phyloP scores from a whole-genome alignment of 2,888 invertebrate genomes.

The Lepidochrysops patricia region DNA sequence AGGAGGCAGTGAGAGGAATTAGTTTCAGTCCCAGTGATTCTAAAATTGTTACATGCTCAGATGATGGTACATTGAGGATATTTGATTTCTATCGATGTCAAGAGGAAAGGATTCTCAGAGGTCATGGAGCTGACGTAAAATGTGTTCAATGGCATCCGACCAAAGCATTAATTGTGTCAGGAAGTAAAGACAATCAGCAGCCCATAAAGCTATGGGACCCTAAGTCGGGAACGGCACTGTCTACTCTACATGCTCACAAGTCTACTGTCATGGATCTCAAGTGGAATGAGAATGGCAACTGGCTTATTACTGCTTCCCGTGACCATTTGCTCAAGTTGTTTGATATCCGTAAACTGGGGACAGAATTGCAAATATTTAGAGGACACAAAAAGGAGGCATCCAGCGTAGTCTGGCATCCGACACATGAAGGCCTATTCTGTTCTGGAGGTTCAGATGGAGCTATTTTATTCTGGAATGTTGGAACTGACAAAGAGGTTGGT shows the following conservation, averaged over 20 bases:
- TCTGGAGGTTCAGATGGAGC: constrained; percentile 99
- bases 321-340: constrained; percentile 98
- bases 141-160: constrained; percentile 99
- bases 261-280: constrained; percentile 99
- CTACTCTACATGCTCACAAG: constrained; percentile 99
- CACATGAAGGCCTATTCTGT: constrained; percentile 96
- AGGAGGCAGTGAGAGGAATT: constrained; percentile 99
- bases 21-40: constrained; percentile 99
- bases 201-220: constrained; percentile 99
- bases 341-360: constrained; percentile 95
- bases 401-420: constrained; percentile 98
- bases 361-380: constrained; percentile 97
- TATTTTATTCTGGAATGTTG: constrained; percentile 99
- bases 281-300: constrained; percentile 99
- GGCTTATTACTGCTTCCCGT: constrained; percentile 98
- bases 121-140: constrained; percentile 98
- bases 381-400: constrained; percentile 99
- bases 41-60: constrained; percentile 99
- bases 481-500: constrained; percentile 98
- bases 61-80: constrained; percentile 98
- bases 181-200: constrained; percentile 99
- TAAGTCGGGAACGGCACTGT: constrained; percentile 93
- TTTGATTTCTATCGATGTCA: constrained; percentile 99
- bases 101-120: constrained; percentile 94
- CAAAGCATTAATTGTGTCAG: constrained; percentile 96